Conservation (phyloP, 2,113 vertebrate species). For the Dolichallabes microphthalmus region DNA sequence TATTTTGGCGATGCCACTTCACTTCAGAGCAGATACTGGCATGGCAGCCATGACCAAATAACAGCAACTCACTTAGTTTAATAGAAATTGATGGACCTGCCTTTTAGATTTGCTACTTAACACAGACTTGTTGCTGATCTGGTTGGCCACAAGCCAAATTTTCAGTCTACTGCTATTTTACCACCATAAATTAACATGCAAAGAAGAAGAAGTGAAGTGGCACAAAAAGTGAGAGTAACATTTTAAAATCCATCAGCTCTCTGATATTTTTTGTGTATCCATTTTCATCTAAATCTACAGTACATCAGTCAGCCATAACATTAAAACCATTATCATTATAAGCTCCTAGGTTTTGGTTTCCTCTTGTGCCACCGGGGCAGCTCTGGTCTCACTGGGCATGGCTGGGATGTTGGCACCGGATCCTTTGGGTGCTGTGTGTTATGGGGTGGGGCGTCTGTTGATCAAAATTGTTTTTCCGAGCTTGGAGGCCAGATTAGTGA, state of each 20-base stretch:
- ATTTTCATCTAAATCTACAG: neutral
- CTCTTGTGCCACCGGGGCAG: no score
- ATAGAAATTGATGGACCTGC: neutral
- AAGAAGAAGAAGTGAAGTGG: neutral
- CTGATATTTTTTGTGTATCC: neutral
- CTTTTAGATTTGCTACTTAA: neutral
- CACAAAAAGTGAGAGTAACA: neutral
- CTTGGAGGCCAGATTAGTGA: no score
- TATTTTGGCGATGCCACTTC: neutral
- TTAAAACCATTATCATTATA: no score
- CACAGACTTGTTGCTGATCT: neutral
- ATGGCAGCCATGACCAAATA: neutral
- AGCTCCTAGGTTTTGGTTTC: no score
- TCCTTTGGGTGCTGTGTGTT: no score
- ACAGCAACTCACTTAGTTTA: neutral
- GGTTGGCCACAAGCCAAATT: neutral
- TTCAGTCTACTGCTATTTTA: neutral
- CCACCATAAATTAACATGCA: neutral
- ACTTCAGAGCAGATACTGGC: neutral
- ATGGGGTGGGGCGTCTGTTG: no score
- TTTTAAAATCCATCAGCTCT: neutral
- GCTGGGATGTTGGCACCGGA: no score
- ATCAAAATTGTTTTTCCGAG: no score
- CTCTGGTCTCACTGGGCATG: no score
- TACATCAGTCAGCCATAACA: no score